Evolutionary conservation across 2,888 invertebrate genomes (phyloP), one percentile per base, ranked within the genome.

Genomic region (Orthosia incerta): DNA sequence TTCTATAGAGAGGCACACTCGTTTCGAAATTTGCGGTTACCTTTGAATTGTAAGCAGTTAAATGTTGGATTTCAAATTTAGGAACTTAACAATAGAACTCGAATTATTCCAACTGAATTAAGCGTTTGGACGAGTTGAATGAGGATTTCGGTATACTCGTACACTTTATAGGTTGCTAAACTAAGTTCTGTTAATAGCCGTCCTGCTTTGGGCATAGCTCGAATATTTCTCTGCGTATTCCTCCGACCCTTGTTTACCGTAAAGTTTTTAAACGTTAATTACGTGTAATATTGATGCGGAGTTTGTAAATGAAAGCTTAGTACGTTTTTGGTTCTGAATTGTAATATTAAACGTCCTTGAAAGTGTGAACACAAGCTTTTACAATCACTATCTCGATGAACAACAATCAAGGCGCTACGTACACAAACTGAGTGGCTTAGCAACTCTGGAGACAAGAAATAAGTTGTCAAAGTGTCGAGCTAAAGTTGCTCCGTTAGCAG

Each of bases 11-110:
- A 90, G 88, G 90, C 94, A 94, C 93, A 94, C 93, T 95, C 94
- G 92, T 95, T 94, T 92, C 93, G 87, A 95, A 95, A 94, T 95
- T 95, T 95, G 95, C 92, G 95, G 95, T 94, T 95, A 95, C 95
- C 95, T 95, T 95, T 95, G 95, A 95, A 95, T 94, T 94, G 95
- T 95, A 95, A 95, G 95, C 95, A 95, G 95, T 95, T 95, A 94
- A 95, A 95, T 94, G 95, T 95, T 93, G 92, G 94, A 94, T 93
- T 94, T 92, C 92, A 94, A 95, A 94, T 95, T 95, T 94, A 89
- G 93, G 91, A 95, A 95, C 94, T 94, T 93, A 95, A 95, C 95
- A 95, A 95, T 95, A 92, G 95, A 94, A 95, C 94, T 94, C 94
- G 91, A 94, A 95, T 95, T 94, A 95, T 95, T 95, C 87, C 94